Percentiles rank a stretch among this genome's conserved stretches.
phyloP scores from a whole-genome alignment of 2,797 vertebrate genomes.

The Microctenopoma stevenorrisi region DNA sequence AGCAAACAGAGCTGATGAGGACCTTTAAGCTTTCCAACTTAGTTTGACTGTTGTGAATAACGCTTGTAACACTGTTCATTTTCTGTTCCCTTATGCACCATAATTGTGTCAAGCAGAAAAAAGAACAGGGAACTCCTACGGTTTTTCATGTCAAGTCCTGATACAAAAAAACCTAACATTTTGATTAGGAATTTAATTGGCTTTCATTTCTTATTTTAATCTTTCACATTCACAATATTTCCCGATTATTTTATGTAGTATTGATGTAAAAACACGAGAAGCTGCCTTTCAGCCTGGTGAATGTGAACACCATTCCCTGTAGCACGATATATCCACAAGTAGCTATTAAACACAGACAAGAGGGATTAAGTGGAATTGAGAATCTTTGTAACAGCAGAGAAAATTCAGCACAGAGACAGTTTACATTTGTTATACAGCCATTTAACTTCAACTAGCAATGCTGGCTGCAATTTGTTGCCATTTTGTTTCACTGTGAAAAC shows the following conservation, averaged over 20 bases:
- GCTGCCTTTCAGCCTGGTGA: constrained; percentile 2
- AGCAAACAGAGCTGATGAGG: background rate
- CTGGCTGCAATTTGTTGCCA: constrained; percentile 48
- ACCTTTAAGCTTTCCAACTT: background rate
- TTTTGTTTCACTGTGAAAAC: constrained; percentile 57
- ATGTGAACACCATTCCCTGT: background rate
- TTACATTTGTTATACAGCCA: constrained; percentile 51
- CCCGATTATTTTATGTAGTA: background rate
- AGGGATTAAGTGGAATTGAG: constrained; percentile 21
- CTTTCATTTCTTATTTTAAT: background rate
- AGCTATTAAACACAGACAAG: constrained; percentile 13
- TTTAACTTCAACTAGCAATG: constrained; percentile 56
- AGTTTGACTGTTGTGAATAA: background rate
- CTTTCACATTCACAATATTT: background rate
- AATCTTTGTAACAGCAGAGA: constrained; percentile 21
- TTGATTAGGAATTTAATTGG: too few relatives aligned
- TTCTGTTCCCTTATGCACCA: too few relatives aligned
- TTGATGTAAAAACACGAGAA: background rate
- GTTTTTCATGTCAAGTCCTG: too few relatives aligned
- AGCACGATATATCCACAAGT: background rate
- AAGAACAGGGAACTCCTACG: too few relatives aligned
- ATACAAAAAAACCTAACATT: too few relatives aligned
- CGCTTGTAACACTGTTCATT: too few relatives aligned
- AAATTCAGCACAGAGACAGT: constrained; percentile 26
- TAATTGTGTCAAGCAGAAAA: too few relatives aligned